Conservation (phyloP, 2,888 invertebrate genomes). For the Schrankia costaestrigalis region DNA sequence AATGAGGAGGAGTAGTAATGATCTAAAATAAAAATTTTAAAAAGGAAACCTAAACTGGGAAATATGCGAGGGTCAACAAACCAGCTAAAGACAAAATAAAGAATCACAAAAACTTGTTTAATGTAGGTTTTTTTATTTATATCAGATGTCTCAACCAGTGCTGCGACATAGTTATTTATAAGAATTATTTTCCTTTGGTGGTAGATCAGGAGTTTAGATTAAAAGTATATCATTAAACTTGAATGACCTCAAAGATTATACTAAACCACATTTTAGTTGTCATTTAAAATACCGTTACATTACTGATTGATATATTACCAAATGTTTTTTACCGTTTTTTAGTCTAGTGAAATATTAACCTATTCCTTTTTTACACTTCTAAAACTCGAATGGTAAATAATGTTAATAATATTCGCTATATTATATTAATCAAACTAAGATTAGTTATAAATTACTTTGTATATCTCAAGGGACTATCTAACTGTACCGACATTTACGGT, state of each 20-base stretch:
- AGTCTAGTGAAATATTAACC: background rate
- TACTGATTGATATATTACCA: background rate
- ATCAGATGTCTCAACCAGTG: constrained; percentile 11
- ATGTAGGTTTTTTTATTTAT: constrained; percentile 15
- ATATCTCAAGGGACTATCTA: too few species aligned
- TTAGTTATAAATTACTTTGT: too few species aligned
- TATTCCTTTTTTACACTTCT: too few species aligned
- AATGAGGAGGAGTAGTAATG: too few species aligned
- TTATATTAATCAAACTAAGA: too few species aligned
- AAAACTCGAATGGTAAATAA: too few species aligned
- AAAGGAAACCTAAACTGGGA: constrained; percentile 45
- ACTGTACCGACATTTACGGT: too few species aligned
- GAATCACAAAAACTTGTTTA: constrained; percentile 21
- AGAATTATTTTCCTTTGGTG: constrained; percentile 5
- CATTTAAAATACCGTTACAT: constrained; percentile 3
- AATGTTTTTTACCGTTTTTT: constrained; percentile 1
- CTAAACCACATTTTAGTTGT: background rate
- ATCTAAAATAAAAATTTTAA: too few species aligned
- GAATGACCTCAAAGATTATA: constrained; percentile 13
- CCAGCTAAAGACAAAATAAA: constrained; percentile 29
- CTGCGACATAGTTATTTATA: constrained; percentile 9
- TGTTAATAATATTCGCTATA: too few species aligned
- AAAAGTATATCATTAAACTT: constrained; percentile 18
- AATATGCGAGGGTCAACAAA: constrained; percentile 41
- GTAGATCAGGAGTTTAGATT: constrained; percentile 2